Percentiles rank a stretch among this genome's conserved stretches.
Conservation (phyloP, 2,113 vertebrate species). For the Chroicocephalus ridibundus region DNA sequence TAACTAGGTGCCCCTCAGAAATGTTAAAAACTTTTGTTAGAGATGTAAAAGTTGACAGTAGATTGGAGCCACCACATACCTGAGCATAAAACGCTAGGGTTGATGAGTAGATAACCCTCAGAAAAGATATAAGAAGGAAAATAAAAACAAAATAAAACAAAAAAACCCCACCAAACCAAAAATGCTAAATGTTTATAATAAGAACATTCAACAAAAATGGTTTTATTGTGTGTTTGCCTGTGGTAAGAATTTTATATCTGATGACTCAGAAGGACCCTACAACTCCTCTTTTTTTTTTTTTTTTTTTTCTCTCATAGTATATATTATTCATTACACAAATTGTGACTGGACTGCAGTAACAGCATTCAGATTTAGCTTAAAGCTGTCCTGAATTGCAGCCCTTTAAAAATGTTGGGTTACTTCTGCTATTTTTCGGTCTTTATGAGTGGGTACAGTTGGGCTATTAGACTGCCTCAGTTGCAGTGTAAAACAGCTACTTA, state of each 20-base stretch:
- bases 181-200: neutral
- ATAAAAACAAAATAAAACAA: neutral
- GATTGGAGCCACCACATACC: neutral
- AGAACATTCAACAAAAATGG: neutral
- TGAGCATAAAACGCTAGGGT: neutral
- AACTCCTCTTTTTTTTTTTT: neutral
- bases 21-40: neutral
- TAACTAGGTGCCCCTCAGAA: neutral
- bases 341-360: neutral
- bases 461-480: neutral
- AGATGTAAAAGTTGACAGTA: neutral
- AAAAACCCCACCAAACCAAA: neutral
- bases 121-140: neutral
- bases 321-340: neutral
- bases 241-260: neutral
- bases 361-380: neutral
- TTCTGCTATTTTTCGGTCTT: neutral
- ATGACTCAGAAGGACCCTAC: neutral
- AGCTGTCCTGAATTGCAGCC: neutral
- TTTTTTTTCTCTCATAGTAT: neutral
- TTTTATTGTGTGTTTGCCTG: neutral
- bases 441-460: accelerated
- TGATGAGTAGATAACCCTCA: neutral
- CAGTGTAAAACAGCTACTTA: neutral
- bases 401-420: neutral